Percentiles rank a stretch among this genome's conserved stretches.
Conservation (phyloP, 1,140 invertebrate species). For the Trinorchestia longiramus region DNA sequence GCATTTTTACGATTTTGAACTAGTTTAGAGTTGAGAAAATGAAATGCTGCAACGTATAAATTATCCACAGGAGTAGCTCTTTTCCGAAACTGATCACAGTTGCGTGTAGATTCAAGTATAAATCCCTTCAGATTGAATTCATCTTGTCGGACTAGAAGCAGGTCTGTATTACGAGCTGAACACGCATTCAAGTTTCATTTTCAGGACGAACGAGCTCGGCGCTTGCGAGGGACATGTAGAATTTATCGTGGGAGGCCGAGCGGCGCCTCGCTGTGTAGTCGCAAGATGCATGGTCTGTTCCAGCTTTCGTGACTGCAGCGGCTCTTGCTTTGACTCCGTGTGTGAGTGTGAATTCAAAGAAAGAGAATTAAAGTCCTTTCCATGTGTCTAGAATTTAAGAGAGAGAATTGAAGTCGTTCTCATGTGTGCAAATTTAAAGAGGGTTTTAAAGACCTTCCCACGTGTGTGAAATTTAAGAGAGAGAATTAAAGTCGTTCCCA, state of each 20-base stretch:
- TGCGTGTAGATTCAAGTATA: background rate
- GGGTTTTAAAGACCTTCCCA: no score
- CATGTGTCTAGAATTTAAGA: background rate
- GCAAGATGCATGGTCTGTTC: conserved; percentile 38
- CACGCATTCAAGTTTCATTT: conserved; percentile 44
- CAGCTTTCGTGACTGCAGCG: background rate
- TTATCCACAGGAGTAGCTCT: background rate
- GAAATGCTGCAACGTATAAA: background rate
- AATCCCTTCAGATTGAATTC: conserved; percentile 12
- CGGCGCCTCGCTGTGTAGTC: background rate
- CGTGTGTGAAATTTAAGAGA: no score
- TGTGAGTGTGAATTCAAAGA: background rate
- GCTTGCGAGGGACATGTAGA: conserved; percentile 27
- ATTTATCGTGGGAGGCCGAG: conserved; percentile 23
- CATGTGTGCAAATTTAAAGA: no score
- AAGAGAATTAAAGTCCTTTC: background rate
- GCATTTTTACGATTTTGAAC: no score
- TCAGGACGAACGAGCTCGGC: conserved; percentile 25
- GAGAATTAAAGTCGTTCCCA: no score
- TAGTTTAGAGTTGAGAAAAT: background rate
- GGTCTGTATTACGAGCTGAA: conserved; percentile 48
- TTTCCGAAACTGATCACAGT: background rate
- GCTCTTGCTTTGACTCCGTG: background rate
- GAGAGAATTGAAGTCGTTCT: no score
- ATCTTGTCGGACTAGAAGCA: background rate